phyloP scores from a whole-genome alignment of 2,888 invertebrate species.

The Dasysyrphus albostriatus region DNA sequence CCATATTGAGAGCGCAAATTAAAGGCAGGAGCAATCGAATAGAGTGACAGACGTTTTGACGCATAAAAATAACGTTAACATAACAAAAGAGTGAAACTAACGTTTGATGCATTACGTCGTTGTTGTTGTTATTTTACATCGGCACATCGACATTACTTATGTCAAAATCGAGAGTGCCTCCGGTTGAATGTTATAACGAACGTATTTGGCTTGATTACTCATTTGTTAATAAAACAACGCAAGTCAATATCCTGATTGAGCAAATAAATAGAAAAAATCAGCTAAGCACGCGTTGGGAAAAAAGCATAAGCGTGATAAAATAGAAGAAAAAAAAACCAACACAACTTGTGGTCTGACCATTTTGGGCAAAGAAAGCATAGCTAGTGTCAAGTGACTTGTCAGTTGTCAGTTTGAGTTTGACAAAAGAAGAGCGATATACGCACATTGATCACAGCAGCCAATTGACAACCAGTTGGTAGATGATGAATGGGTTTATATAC shows the following conservation, averaged over 20 bases:
- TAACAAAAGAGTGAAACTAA: constrained; percentile 50
- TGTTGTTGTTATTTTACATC: constrained; percentile 20
- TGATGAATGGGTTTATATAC: constrained; percentile 19
- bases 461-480: neutral
- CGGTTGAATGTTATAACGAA: neutral
- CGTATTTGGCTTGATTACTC: constrained; percentile 46
- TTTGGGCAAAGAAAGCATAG: constrained; percentile 28
- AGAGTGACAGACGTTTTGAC: constrained; percentile 48
- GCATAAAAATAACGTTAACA: constrained; percentile 28
- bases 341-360: neutral
- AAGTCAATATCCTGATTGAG: constrained; percentile 35
- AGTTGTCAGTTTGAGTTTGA: constrained; percentile 33
- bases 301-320: constrained; percentile 8
- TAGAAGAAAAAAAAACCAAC: neutral
- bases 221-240: constrained; percentile 6
- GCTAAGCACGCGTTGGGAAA: neutral
- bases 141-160: constrained; percentile 6
- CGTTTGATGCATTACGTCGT: constrained; percentile 6
- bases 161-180: constrained; percentile 13
- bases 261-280: neutral
- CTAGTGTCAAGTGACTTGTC: constrained; percentile 31
- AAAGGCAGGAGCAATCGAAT: constrained; percentile 30
- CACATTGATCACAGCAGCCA: neutral
- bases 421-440: constrained; percentile 16
- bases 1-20: constrained; percentile 24